Evolutionary conservation across 1,140 invertebrate genomes (phyloP), one percentile per base, ranked within the genome.

Genomic region (Brachionus calyciflorus): DNA sequence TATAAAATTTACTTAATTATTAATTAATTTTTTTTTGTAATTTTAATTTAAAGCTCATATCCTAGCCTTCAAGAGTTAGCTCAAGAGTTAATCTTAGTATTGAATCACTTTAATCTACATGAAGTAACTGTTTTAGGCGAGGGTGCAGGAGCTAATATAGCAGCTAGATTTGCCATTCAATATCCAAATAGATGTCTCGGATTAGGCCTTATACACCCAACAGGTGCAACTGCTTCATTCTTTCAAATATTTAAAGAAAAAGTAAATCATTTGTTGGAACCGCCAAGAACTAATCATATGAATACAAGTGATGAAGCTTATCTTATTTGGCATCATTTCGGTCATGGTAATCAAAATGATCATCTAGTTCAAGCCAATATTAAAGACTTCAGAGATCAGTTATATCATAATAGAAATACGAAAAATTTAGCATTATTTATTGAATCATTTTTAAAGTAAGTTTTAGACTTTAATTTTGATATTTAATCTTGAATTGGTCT

Each of bases 131-230:
- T 91, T 4, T 84, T 94, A n/a, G 93, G 93, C 12, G 93, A 94
- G 84, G 93, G 93, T 5, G 92, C 92, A 6, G 93, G 93, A 1
- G 92, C 92, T 24, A 94, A 94, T 84, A 91, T 93, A 63, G 85
- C 93, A 12, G 91, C 91, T 9, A 88, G 92, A 49, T 94, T 93
- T 83, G 92, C 91, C 0, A 85, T 93, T 78, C 89, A 90, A 12
- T 89, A 91, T 84, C 91, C 91, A 0, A 87, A 89, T 6, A 86
- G 92, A 30, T 88, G 89, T 17, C 84, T 93, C 19, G 93, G 91
- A 5, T 86, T 92, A 3, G 89, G 92, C 79, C 87, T 94, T 65
- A 91, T 95, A 80, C 93, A 95, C 85, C 92, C 91, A 81, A 94
- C 92, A 0, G 91, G 90, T 19, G 92, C 92, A 63, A 91, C 92